Evolutionary conservation across 1,140 invertebrate genomes (phyloP).

Genomic region (Coelopa frigida): DNA sequence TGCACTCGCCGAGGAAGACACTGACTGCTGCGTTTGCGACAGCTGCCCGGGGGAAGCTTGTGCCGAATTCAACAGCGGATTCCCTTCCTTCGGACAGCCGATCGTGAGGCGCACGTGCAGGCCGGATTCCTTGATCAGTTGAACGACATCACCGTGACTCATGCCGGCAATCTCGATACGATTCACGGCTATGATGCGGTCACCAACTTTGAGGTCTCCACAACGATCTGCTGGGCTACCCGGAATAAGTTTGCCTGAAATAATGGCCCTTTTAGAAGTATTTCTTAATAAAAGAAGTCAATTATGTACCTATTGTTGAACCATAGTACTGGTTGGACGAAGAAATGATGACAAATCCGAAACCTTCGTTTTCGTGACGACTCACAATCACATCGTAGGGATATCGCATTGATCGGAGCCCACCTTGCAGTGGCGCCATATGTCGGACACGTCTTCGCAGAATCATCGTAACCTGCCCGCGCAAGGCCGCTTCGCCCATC

Average conservation of each 20-base stretch:
- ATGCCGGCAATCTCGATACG: constrained; percentile 84
- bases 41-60: constrained; percentile 18
- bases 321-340: constrained; percentile 71
- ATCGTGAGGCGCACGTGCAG: constrained; percentile 85
- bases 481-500: constrained; percentile 71
- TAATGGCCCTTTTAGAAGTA: neutral
- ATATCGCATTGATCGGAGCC: constrained; percentile 41
- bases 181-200: constrained; percentile 95
- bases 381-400: constrained; percentile 83
- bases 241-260: constrained; percentile 80
- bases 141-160: constrained; percentile 94
- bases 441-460: constrained; percentile 54
- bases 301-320: constrained; percentile 76
- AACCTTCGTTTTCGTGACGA: constrained; percentile 89
- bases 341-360: constrained; percentile 98
- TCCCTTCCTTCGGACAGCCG: constrained; percentile 59
- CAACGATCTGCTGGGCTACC: constrained; percentile 92
- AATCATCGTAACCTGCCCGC: constrained; percentile 66
- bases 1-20: too few species aligned
- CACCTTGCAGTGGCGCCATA: constrained; percentile 13
- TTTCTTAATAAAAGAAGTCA: neutral
- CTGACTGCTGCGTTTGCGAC: constrained; percentile 23
- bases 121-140: constrained; percentile 88
- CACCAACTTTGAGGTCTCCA: constrained; percentile 82
- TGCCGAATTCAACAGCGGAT: constrained; percentile 7